Evolutionary conservation across 2,113 vertebrate genomes (phyloP).

Genomic region (Damaliscus lunatus): DNA sequence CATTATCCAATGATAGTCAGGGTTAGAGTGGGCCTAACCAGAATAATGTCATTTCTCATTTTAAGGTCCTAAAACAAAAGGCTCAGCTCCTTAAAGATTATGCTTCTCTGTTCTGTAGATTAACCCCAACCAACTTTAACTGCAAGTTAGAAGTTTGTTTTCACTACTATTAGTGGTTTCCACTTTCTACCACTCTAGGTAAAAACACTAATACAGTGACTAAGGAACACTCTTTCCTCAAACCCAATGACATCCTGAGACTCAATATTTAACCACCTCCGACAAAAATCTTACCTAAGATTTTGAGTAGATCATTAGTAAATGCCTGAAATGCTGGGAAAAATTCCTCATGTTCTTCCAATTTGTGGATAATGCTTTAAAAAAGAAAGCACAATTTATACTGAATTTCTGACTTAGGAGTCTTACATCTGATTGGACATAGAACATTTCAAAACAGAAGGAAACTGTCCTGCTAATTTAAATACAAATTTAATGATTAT

Average conservation of each 20-base stretch:
- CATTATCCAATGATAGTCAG: background rate
- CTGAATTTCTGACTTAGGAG: background rate
- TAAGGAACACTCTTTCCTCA: background rate
- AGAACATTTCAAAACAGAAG: conserved; percentile 50
- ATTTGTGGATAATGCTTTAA: conserved; percentile 87
- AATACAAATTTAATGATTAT: conserved; percentile 27
- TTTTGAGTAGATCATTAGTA: conserved; percentile 82
- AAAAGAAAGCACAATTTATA: conserved; percentile 60
- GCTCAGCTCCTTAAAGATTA: background rate
- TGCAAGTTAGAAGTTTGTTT: background rate
- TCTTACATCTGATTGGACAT: background rate
- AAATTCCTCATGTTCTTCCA: conserved; percentile 91
- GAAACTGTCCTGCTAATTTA: conserved; percentile 37
- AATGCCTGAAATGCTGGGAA: conserved; percentile 91
- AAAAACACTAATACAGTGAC: background rate
- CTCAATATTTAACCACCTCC: background rate
- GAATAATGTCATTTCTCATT: background rate
- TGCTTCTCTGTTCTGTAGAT: background rate
- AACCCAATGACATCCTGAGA: background rate
- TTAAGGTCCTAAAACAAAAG: background rate
- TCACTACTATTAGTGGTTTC: background rate
- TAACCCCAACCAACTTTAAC: background rate
- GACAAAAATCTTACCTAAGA: conserved; percentile 83
- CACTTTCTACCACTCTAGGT: background rate
- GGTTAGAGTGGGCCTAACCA: background rate